These are phyloP conservation scores for Microctonus hyperodae DNA, from an alignment of 2,888 invertebrate species.

Conservation along the genomic window DNA sequence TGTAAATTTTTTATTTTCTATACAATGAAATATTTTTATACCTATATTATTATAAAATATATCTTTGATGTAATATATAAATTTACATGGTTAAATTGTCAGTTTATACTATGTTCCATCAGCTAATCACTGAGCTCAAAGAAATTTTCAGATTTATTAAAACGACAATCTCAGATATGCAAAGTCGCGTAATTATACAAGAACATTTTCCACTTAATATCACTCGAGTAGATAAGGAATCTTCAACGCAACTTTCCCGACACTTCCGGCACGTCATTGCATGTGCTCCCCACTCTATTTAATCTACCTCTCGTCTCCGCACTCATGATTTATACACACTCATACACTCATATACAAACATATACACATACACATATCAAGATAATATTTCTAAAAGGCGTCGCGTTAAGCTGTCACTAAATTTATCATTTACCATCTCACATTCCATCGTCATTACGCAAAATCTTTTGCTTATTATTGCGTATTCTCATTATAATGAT, in stretches of 20 bases:
- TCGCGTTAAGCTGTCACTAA: background rate
- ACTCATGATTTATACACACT: background rate
- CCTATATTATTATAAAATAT: background rate
- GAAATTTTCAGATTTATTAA: constrained; percentile 21
- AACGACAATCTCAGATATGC: constrained; percentile 25
- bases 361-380: background rate
- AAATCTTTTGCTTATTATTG: background rate
- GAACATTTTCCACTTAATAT: constrained; percentile 26
- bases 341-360: background rate
- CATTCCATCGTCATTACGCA: background rate
- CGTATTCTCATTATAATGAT: background rate
- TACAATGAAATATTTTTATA: background rate
- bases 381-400: constrained; percentile 2
- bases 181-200: constrained; percentile 23
- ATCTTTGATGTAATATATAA: constrained; percentile 5
- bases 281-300: background rate
- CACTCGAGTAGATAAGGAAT: constrained; percentile 23
- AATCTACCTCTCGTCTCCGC: background rate
- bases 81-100: constrained; percentile 15
- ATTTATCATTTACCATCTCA: background rate
- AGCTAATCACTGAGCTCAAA: background rate
- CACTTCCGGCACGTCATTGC: constrained; percentile 16
- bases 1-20: background rate
- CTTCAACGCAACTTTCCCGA: constrained; percentile 18
- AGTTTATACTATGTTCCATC: background rate